Conservation (phyloP, 2,113 vertebrate species). For the Eurystomus gularis region DNA sequence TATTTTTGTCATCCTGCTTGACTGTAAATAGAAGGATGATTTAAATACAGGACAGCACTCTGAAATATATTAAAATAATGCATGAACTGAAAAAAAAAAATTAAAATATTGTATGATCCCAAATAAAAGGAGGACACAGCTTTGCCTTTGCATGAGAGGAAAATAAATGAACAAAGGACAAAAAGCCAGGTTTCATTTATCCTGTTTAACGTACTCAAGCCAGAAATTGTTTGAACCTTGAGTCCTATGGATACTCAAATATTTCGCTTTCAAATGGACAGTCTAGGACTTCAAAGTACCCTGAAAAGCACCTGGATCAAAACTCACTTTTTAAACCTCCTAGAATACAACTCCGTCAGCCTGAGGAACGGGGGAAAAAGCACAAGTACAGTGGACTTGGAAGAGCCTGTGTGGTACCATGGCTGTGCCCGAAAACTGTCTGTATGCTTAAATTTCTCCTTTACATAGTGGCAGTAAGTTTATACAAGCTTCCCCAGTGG, state of each 20-base stretch:
- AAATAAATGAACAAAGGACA: too few relatives aligned
- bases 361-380: background rate
- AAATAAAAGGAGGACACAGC: background rate
- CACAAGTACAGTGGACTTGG: fast-evolving
- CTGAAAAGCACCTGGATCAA: background rate
- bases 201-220: background rate
- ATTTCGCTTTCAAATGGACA: background rate
- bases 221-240: background rate
- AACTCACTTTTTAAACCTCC: background rate
- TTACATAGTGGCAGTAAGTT: background rate
- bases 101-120: background rate
- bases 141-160: background rate
- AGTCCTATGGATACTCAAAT: background rate
- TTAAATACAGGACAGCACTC: conserved; percentile 26
- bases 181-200: background rate
- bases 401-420: background rate
- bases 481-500: background rate
- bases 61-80: background rate
- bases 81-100: background rate
- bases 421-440: background rate
- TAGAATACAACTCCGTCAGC: background rate
- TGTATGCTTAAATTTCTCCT: background rate
- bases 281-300: background rate
- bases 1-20: conserved; percentile 61
- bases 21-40: conserved; percentile 43